These are phyloP conservation scores for Rhopalosiphum padi DNA, from an alignment of 1,140 invertebrate species.

Conservation along the genomic window DNA sequence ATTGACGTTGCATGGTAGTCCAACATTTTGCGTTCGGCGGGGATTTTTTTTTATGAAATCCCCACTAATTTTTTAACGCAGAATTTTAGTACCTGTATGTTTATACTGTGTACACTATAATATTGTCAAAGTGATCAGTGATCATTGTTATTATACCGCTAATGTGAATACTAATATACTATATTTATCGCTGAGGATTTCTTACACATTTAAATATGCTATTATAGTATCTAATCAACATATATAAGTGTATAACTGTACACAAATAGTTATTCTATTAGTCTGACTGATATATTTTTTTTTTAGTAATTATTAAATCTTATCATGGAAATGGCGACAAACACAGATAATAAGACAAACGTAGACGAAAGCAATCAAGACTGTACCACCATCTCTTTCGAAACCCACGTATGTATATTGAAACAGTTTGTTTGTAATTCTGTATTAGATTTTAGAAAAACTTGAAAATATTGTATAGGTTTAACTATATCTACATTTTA, in stretches of 20 bases:
- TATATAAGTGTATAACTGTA: too few species aligned
- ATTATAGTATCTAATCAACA: neutral
- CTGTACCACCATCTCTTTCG: neutral
- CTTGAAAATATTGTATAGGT: too few species aligned
- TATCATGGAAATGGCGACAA: conserved; percentile 19
- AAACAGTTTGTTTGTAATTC: neutral
- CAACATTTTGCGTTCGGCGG: neutral
- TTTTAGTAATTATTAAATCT: neutral
- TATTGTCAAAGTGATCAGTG: neutral
- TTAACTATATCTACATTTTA: neutral
- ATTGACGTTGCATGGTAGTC: neutral
- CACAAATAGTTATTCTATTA: neutral
- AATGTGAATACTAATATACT: neutral
- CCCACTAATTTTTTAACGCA: neutral
- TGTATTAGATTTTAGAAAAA: too few species aligned
- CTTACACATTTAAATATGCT: neutral
- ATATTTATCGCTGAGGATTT: neutral
- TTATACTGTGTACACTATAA: neutral
- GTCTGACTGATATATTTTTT: neutral
- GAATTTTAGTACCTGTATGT: neutral
- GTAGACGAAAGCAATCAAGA: neutral
- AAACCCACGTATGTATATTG: neutral
- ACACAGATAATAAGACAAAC: neutral
- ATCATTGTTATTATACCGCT: neutral
- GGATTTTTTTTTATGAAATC: neutral